These are phyloP conservation scores for Drosophila busckii DNA, from an alignment of 1,140 invertebrate genomes.

Conservation along the genomic window DNA sequence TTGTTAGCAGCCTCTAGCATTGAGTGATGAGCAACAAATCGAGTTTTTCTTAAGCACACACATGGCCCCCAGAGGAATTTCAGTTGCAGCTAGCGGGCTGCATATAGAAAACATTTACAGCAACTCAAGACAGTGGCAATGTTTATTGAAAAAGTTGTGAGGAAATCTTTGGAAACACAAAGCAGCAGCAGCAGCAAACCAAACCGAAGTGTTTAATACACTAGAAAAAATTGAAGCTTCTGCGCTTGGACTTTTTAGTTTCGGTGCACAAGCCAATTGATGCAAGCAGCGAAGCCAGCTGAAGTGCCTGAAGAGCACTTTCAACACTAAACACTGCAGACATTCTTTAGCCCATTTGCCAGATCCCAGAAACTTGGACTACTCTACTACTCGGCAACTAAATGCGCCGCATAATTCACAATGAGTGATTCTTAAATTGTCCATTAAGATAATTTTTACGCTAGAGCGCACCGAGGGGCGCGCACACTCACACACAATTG, in stretches of 20 bases:
- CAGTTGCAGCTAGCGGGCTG: constrained; percentile 31
- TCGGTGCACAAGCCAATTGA: neutral
- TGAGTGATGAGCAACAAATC: constrained; percentile 66
- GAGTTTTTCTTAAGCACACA: constrained; percentile 18
- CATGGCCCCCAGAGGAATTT: constrained; percentile 48
- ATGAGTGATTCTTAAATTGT: constrained; percentile 77
- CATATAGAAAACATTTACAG: constrained; percentile 65
- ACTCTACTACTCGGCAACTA: constrained; percentile 61
- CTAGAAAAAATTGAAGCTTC: too few relatives aligned
- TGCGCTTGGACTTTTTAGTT: too few relatives aligned
- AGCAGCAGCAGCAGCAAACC: neutral
- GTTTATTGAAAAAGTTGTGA: constrained; percentile 35
- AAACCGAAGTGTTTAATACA: neutral
- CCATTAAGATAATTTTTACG: constrained; percentile 77
- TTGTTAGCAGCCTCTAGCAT: constrained; percentile 65
- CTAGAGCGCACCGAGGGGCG: constrained; percentile 45
- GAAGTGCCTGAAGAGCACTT: constrained; percentile 22
- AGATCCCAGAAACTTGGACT: constrained; percentile 50
- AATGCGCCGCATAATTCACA: constrained; percentile 75
- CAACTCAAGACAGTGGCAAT: constrained; percentile 39
- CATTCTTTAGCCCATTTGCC: constrained; percentile 31
- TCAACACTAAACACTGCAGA: constrained; percentile 44
- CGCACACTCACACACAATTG: neutral
- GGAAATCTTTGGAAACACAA: neutral
- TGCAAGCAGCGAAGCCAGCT: neutral